Conservation (phyloP, 2,888 invertebrate species). For the Hypselothyrea guttata region DNA sequence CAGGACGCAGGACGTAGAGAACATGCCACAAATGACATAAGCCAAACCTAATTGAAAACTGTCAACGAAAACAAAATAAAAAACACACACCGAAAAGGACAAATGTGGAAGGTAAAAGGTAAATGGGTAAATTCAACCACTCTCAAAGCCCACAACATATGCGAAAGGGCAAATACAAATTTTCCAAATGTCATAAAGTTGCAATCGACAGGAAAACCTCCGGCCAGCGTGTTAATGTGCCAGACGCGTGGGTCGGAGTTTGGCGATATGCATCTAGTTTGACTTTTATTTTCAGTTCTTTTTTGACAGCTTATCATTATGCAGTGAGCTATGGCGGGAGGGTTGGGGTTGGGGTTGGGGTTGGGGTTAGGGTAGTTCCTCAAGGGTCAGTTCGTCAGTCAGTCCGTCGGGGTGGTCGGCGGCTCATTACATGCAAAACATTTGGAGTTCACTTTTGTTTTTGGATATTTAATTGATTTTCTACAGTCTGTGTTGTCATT, state of each 20-base stretch:
- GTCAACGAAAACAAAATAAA: constrained; percentile 46
- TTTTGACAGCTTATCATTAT: constrained; percentile 66
- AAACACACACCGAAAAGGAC: constrained; percentile 16
- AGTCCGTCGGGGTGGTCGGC: constrained; percentile 18
- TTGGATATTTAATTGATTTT: constrained; percentile 68
- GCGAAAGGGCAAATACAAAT: constrained; percentile 22
- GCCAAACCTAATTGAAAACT: constrained; percentile 59
- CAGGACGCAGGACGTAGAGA: too few species aligned
- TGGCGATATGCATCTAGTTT: constrained; percentile 54
- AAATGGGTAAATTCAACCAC: constrained; percentile 14
- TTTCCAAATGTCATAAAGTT: constrained; percentile 58
- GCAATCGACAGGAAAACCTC: constrained; percentile 52
- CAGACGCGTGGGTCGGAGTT: constrained; percentile 57
- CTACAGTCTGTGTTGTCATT: constrained; percentile 51
- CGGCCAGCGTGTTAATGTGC: constrained; percentile 58
- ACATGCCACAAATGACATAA: too few species aligned
- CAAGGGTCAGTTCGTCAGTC: constrained; percentile 2
- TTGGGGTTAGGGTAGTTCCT: constrained; percentile 13
- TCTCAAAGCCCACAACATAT: constrained; percentile 9
- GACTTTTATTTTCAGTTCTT: too few species aligned
- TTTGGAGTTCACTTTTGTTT: constrained; percentile 3
- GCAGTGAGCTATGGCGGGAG: constrained; percentile 7
- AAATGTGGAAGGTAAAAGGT: constrained; percentile 10
- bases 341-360: too few species aligned
- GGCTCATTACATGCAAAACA: constrained; percentile 44